Percentiles rank a stretch among this genome's conserved stretches.
phyloP scores from a whole-genome alignment of 2,888 invertebrate genomes.

The Phytoseiulus persimilis region DNA sequence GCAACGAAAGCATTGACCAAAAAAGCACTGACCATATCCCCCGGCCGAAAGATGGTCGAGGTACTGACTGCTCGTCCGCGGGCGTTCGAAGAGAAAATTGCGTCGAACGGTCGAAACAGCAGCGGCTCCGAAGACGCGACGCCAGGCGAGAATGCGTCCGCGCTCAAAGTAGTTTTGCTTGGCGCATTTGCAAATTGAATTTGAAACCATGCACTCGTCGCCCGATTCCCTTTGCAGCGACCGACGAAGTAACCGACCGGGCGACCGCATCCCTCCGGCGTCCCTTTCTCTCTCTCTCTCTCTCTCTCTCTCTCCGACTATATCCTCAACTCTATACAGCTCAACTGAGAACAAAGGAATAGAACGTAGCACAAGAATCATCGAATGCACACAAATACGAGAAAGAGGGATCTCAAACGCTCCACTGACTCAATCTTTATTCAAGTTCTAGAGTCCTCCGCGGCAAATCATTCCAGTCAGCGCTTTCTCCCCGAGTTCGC shows the following conservation, averaged over 20 bases:
- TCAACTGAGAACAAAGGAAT: background rate
- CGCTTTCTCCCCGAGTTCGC: background rate
- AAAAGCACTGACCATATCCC: background rate
- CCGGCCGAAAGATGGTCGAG: background rate
- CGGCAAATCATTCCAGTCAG: background rate
- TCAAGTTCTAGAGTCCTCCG: background rate
- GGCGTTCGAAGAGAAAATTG: background rate
- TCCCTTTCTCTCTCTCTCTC: background rate
- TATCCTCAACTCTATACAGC: background rate
- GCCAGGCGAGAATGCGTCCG: background rate
- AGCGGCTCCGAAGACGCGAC: background rate
- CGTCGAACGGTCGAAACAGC: background rate
- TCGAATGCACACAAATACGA: background rate
- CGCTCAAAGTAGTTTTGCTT: background rate
- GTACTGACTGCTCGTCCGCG: background rate
- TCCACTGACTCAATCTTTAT: background rate
- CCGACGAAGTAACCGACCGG: background rate
- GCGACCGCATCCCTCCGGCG: background rate
- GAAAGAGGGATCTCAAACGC: background rate
- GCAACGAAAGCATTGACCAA: background rate
- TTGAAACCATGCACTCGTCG: conserved; percentile 5
- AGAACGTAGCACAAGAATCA: background rate
- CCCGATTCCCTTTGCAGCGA: background rate
- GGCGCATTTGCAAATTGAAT: conserved; percentile 5
- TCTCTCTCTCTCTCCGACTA: too few relatives aligned